phyloP scores from a whole-genome alignment of 2,113 vertebrate species.

The Oncorhynchus keta region DNA sequence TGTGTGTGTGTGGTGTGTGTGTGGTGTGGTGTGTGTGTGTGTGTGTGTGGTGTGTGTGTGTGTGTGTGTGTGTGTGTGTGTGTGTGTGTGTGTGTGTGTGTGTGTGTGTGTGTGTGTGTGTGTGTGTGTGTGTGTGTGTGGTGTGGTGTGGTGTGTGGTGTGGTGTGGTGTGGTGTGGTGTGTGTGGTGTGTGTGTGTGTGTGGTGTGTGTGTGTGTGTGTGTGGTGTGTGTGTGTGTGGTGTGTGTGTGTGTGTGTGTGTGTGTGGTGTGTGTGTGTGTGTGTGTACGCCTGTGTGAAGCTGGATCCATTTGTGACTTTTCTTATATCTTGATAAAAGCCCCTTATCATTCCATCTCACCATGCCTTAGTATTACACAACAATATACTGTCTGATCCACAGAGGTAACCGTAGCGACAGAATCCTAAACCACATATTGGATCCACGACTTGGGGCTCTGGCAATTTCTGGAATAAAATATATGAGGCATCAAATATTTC shows the following conservation, averaged over 20 bases:
- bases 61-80: constrained; percentile 16
- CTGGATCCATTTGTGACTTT: not conserved
- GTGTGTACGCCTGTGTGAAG: not conserved
- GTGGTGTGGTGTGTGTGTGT: not conserved
- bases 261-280: not conserved
- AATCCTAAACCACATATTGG: not conserved
- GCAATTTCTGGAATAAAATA: too few species aligned
- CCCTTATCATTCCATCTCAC: not conserved
- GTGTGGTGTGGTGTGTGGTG: not conserved
- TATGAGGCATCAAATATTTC: not conserved
- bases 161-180: constrained; percentile 16
- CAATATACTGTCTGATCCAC: not conserved
- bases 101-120: constrained; percentile 1
- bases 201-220: not conserved
- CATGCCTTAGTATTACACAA: not conserved
- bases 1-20: constrained; percentile 15
- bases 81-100: constrained; percentile 5
- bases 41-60: not conserved
- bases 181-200: not conserved
- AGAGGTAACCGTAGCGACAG: not conserved
- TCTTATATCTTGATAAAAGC: not conserved
- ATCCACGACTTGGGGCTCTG: too few species aligned
- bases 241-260: constrained; percentile 24
- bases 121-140: constrained; percentile 15
- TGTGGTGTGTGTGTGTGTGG: constrained; percentile 9